Base-by-base conservation (phyloP, 2,113 vertebrate genomes). In the Casuarius casuarius region DNA sequence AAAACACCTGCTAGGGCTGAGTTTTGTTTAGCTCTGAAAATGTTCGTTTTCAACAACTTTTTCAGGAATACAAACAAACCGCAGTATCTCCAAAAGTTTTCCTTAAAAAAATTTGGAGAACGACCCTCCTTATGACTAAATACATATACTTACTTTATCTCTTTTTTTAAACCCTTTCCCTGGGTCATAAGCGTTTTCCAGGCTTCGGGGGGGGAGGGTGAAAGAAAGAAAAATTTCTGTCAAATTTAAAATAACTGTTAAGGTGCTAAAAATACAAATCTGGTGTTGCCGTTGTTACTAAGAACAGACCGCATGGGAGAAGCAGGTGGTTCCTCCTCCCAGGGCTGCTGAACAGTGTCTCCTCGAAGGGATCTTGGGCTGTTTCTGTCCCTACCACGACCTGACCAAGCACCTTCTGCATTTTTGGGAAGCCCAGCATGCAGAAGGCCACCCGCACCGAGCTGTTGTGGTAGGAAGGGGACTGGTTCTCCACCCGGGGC, bases 1-100 rank as follows among this genome's bases (percentile, higher is more conserved):
- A 35, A 93, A 92, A 84, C 96, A 97, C 93, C 95, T 95, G 90
- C 91, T 91, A 90, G 40, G 46, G 28, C n/a, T 62, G 51, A 85
- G 67, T 28, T 89, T 10, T 44, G 68, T 94, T 70, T 51, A 54
- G 31, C 25, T 85, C 71, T 10, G 54, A 77, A 40, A 74, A 79
- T 70, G 8, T 49, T 91, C 29, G 22, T 74, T 95, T 77, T 65
- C 59, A n/a, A 63, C 22, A 49, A 29, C 31, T 80, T 67, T 85
- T 76, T 63, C 44, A 83, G 26, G 17, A 22, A 33, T 33, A 33
- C 6, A 52, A 80, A 63, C 5, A 48, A 40, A 22, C 38, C 28
- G 8, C 11, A 7, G 2, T 28, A 73, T 6, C 42, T 33, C 26
- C 17, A 42, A 38, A 58, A 38, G 5, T n/a, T 75, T 67, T 63